Evolutionary conservation across 2,888 invertebrate genomes (phyloP).

Genomic region (Nebria brevicollis): DNA sequence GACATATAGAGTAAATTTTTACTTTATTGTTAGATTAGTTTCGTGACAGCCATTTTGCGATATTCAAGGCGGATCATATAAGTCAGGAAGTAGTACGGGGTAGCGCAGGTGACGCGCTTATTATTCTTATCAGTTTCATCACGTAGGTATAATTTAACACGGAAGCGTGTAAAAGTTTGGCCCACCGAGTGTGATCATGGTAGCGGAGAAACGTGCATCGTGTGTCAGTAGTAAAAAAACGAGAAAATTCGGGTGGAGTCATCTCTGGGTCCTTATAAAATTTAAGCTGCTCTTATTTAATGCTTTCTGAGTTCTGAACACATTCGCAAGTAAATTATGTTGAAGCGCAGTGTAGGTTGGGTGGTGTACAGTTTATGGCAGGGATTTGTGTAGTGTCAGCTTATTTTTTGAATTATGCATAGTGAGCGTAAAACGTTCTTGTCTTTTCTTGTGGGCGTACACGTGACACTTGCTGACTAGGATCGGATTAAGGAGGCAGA

Average conservation of each 20-base stretch:
- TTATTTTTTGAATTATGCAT: conserved; percentile 48
- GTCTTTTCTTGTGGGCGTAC: neutral
- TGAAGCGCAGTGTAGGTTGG: conserved; percentile 21
- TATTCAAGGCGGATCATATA: too few species aligned
- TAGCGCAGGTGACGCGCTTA: conserved; percentile 13
- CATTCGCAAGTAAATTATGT: conserved; percentile 46
- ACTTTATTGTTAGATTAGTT: too few species aligned
- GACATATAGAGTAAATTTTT: too few species aligned
- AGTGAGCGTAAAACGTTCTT: conserved; percentile 22
- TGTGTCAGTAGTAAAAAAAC: conserved; percentile 17
- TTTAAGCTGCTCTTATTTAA: conserved; percentile 47
- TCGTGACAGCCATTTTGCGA: too few species aligned
- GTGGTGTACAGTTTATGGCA: conserved; percentile 28
- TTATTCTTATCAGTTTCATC: conserved; percentile 42
- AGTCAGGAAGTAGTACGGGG: too few species aligned
- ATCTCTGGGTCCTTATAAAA: conserved; percentile 35
- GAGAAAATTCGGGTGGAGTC: conserved; percentile 11
- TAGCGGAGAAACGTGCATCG: neutral
- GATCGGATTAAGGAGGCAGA: conserved; percentile 17
- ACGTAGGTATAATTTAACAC: conserved; percentile 43
- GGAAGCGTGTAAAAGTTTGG: conserved; percentile 26
- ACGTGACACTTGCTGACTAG: conserved; percentile 14
- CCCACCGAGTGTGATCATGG: conserved; percentile 2
- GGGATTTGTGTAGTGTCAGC: conserved; percentile 47
- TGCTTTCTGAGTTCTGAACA: conserved; percentile 42